These are phyloP conservation scores for Phoebastria nigripes DNA, from an alignment of 2,797 vertebrate genomes.

Conservation along the genomic window DNA sequence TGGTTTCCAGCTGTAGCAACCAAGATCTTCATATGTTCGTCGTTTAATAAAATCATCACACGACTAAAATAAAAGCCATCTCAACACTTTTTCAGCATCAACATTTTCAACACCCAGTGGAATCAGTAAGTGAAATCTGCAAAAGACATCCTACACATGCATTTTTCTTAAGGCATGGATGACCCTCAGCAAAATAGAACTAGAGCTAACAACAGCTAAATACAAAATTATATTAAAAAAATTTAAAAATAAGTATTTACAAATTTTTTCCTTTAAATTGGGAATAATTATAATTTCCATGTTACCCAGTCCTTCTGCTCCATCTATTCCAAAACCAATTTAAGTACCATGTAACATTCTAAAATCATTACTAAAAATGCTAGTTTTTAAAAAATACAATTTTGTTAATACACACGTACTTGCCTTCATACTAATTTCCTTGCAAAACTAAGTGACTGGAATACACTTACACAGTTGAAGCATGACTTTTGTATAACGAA, in stretches of 20 bases:
- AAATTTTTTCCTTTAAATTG: background rate
- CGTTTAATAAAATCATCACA: background rate
- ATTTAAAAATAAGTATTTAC: background rate
- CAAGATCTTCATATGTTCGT: background rate
- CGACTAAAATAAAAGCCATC: background rate
- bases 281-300: background rate
- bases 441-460: background rate
- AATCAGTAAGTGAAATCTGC: background rate
- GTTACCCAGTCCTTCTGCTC: background rate
- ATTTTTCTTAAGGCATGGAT: background rate
- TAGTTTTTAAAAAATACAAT: background rate
- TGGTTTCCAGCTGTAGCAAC: background rate
- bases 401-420: background rate
- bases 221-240: background rate
- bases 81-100: background rate
- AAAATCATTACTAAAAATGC: background rate
- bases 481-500: background rate
- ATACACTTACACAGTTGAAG: background rate
- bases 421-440: background rate
- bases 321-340: background rate
- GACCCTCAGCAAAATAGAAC: background rate
- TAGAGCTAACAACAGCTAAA: background rate
- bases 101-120: background rate
- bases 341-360: background rate
- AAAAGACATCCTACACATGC: background rate